phyloP scores from a whole-genome alignment of 1,140 invertebrate genomes.

The Nylanderia fulva region DNA sequence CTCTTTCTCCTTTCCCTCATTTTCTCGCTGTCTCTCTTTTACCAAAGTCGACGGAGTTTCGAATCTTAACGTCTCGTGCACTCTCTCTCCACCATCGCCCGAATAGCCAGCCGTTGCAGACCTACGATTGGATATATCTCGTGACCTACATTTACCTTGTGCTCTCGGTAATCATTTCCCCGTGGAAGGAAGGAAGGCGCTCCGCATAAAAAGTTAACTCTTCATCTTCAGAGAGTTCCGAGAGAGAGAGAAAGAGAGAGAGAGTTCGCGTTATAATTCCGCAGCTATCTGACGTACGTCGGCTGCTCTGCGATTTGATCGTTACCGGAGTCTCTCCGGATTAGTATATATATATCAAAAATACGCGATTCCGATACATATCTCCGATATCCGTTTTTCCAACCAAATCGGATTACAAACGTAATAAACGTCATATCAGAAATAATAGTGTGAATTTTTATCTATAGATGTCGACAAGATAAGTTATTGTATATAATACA shows the following conservation, averaged over 20 bases:
- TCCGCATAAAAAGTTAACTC: conserved; percentile 61
- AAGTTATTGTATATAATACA: background rate
- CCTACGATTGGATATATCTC: conserved; percentile 58
- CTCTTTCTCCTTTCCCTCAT: background rate
- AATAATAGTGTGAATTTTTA: conserved; percentile 11
- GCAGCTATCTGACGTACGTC: conserved; percentile 20
- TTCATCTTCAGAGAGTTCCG: conserved; percentile 45
- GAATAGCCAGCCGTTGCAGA: conserved; percentile 36
- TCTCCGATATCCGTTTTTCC: background rate
- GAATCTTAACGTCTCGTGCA: conserved; percentile 48
- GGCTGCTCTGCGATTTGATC: conserved; percentile 17
- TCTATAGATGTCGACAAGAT: background rate
- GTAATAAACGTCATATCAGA: background rate
- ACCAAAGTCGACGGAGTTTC: conserved; percentile 39
- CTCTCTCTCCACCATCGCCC: conserved; percentile 39
- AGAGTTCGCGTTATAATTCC: conserved; percentile 27
- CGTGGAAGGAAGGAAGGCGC: conserved; percentile 33
- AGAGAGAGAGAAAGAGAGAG: too few species aligned
- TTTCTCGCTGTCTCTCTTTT: conserved; percentile 47
- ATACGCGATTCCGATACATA: conserved; percentile 8
- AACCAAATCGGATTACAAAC: conserved; percentile 25
- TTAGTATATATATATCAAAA: conserved; percentile 23
- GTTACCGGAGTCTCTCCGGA: background rate
- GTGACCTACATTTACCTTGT: conserved; percentile 51
- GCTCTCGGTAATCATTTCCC: conserved; percentile 56